A percentile compares a stretch with the other conserved stretches of the same genome.
Conservation (phyloP, 2,797 vertebrate species). For the Sebastes kiyomatsui region DNA sequence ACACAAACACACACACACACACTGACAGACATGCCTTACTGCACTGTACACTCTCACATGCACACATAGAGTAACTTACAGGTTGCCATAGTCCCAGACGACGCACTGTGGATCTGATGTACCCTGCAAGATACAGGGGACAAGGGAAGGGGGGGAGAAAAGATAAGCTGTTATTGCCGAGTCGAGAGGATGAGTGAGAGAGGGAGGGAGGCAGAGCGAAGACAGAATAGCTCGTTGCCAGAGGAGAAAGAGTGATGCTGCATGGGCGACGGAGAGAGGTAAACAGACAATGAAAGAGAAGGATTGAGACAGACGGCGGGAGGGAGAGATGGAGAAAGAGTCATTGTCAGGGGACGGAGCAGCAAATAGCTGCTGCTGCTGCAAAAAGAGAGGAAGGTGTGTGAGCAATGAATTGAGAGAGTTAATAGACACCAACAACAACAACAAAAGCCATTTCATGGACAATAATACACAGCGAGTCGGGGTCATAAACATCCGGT, state of each 20-base stretch:
- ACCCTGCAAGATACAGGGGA: slow-evolving; percentile 83
- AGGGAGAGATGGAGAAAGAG: slow-evolving; percentile 51
- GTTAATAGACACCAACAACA: slow-evolving; percentile 22
- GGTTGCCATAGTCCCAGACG: slow-evolving; percentile 94
- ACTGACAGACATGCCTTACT: background rate
- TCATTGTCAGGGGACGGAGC: slow-evolving; percentile 58
- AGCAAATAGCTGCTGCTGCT: slow-evolving; percentile 47
- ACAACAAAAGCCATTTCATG: slow-evolving; percentile 44
- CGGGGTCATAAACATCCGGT: slow-evolving; percentile 34
- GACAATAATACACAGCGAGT: slow-evolving; percentile 43
- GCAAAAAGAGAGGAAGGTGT: slow-evolving; percentile 30
- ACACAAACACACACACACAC: background rate
- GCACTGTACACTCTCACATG: slow-evolving; percentile 8
- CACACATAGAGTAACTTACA: slow-evolving; percentile 85
- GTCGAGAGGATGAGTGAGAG: slow-evolving; percentile 54
- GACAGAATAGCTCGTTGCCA: slow-evolving; percentile 58
- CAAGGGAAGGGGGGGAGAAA: background rate
- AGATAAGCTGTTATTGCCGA: slow-evolving; percentile 71
- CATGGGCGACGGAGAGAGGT: slow-evolving; percentile 64
- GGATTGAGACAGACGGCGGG: slow-evolving; percentile 55
- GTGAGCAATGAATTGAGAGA: slow-evolving; percentile 33
- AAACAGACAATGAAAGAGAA: slow-evolving; percentile 76
- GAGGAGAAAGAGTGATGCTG: slow-evolving; percentile 71
- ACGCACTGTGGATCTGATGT: slow-evolving; percentile 94
- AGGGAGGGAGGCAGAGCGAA: slow-evolving; percentile 31